Percentiles rank a stretch among this genome's conserved stretches.
These are phyloP conservation scores for Erpobdella octoculata DNA, from an alignment of 2,888 invertebrate species.

Conservation along the genomic window DNA sequence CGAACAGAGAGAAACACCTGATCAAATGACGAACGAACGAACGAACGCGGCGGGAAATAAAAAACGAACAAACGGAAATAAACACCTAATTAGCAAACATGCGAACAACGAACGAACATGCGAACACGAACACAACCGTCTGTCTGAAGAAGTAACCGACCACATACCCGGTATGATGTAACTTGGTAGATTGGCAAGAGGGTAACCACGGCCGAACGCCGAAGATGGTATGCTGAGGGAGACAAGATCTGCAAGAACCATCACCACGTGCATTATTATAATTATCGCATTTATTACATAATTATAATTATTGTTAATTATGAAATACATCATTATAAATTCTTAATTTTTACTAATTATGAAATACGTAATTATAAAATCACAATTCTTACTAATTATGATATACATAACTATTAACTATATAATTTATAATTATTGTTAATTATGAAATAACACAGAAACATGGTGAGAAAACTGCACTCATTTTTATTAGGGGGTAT, in stretches of 20 bases:
- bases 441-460: neutral
- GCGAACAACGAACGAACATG: no score
- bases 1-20: no score
- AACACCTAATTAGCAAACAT: no score
- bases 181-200: conserved; percentile 26
- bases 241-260: conserved; percentile 12
- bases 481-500: no score
- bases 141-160: no score
- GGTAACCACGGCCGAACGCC: conserved; percentile 27
- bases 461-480: no score
- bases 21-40: no score
- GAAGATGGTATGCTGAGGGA: conserved; percentile 25
- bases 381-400: neutral
- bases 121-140: no score
- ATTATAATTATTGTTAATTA: neutral
- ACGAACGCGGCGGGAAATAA: no score
- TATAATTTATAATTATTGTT: neutral
- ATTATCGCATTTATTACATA: neutral
- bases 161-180: conserved; percentile 32
- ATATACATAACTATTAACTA: neutral
- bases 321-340: neutral
- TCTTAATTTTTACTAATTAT: neutral
- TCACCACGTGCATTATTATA: neutral
- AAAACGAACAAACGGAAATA: no score
- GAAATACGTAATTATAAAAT: neutral